Evolutionary conservation across 2,113 vertebrate species (phyloP).

Genomic region (Origma solitaria): DNA sequence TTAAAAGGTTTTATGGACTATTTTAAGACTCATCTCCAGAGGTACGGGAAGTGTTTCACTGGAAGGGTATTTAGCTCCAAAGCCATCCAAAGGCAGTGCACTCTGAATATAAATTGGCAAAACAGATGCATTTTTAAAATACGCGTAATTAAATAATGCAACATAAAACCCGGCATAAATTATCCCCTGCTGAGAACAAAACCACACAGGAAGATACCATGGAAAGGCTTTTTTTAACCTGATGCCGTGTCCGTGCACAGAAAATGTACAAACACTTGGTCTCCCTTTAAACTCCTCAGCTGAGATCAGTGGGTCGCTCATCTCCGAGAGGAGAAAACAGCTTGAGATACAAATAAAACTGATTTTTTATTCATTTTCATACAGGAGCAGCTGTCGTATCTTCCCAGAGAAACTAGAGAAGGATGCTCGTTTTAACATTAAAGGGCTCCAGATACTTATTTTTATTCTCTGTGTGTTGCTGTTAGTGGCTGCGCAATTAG

Average conservation of each 20-base stretch:
- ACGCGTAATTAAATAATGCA: slow-evolving; percentile 10
- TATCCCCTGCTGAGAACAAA: slow-evolving; percentile 9
- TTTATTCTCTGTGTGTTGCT: not conserved
- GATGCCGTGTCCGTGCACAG: not conserved
- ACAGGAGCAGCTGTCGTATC: not conserved
- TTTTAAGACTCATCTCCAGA: slow-evolving; percentile 17
- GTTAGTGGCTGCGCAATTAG: not conserved
- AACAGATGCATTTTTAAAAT: slow-evolving; percentile 33
- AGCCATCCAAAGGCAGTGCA: not conserved
- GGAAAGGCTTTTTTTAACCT: not conserved
- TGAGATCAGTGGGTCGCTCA: not conserved
- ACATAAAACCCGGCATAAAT: slow-evolving; percentile 5
- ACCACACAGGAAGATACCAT: not conserved
- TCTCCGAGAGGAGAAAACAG: not conserved
- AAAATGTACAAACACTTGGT: not conserved
- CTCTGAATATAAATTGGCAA: not conserved
- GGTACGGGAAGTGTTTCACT: not conserved
- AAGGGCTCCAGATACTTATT: not conserved
- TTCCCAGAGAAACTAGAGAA: not conserved
- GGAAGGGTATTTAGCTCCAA: not conserved
- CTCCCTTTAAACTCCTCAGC: not conserved
- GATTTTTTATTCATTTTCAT: slow-evolving; percentile 19
- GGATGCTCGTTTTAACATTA: not conserved
- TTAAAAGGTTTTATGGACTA: not conserved
- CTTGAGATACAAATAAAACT: not conserved